Evolutionary conservation across 2,888 invertebrate species (phyloP).

Genomic region (Caenorhabditis drosophilae): DNA sequence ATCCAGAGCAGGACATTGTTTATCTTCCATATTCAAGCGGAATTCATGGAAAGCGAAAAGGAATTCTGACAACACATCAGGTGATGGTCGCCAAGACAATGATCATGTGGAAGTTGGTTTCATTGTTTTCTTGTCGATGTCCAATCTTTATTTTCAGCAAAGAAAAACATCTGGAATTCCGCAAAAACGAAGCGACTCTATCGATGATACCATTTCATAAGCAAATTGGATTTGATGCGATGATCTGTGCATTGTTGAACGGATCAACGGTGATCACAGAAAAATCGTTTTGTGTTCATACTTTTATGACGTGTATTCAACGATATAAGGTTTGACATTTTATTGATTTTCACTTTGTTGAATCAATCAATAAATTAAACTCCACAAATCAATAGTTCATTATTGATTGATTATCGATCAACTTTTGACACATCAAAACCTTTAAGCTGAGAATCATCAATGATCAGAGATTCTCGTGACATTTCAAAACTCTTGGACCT

Average conservation of each 20-base stretch:
- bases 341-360: not conserved
- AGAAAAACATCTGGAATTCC: slow-evolving; percentile 13
- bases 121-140: no score
- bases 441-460: no score
- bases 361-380: no score
- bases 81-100: slow-evolving; percentile 33
- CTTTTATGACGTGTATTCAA: slow-evolving; percentile 35
- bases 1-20: slow-evolving; percentile 38
- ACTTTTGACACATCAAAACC: no score
- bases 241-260: slow-evolving; percentile 21
- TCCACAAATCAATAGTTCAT: no score
- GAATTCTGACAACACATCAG: slow-evolving; percentile 29
- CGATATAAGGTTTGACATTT: slow-evolving; percentile 23
- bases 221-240: slow-evolving; percentile 27
- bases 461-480: no score
- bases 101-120: slow-evolving; percentile 31
- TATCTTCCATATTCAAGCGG: slow-evolving; percentile 41
- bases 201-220: slow-evolving; percentile 42
- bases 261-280: slow-evolving; percentile 30
- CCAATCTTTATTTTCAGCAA: slow-evolving; percentile 29
- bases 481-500: no score
- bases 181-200: slow-evolving; percentile 15
- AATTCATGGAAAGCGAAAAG: slow-evolving; percentile 41
- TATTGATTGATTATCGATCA: no score
- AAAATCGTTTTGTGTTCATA: slow-evolving; percentile 31